phyloP scores from a whole-genome alignment of 1,140 invertebrate genomes.

The Charaxes varanes region DNA sequence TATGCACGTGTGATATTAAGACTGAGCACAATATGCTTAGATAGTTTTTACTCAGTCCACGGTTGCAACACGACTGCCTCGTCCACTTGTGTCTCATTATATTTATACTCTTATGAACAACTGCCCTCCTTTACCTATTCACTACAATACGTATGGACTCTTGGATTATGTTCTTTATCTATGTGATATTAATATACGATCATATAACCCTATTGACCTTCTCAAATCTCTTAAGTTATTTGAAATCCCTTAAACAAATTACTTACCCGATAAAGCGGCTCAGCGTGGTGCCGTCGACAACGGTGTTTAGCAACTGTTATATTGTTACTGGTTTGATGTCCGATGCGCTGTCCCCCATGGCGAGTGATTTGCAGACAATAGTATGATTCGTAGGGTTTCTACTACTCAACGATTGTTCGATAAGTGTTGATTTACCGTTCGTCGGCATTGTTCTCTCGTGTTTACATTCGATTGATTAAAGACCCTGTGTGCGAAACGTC shows the following conservation, averaged over 20 bases:
- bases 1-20: too few species aligned
- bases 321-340: conserved; percentile 6
- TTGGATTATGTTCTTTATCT: too few species aligned
- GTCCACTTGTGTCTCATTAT: too few species aligned
- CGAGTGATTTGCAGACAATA: conserved; percentile 15
- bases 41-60: too few species aligned
- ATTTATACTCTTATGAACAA: too few species aligned
- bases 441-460: neutral
- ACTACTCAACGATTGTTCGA: conserved; percentile 2
- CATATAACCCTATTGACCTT: conserved; percentile 4
- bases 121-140: too few species aligned
- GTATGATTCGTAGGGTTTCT: conserved; percentile 5
- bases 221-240: conserved; percentile 11
- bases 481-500: neutral
- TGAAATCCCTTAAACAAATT: conserved; percentile 13
- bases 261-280: conserved; percentile 11
- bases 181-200: neutral
- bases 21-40: too few species aligned
- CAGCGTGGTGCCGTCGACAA: conserved; percentile 15
- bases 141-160: too few species aligned
- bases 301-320: conserved; percentile 12
- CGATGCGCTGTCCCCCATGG: conserved; percentile 14
- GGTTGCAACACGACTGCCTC: too few species aligned
- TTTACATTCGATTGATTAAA: neutral
- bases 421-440: conserved; percentile 6